Evolutionary conservation across 2,113 vertebrate genomes (phyloP), one percentile per base, ranked within the genome.

Genomic region (Ameiurus melas): DNA sequence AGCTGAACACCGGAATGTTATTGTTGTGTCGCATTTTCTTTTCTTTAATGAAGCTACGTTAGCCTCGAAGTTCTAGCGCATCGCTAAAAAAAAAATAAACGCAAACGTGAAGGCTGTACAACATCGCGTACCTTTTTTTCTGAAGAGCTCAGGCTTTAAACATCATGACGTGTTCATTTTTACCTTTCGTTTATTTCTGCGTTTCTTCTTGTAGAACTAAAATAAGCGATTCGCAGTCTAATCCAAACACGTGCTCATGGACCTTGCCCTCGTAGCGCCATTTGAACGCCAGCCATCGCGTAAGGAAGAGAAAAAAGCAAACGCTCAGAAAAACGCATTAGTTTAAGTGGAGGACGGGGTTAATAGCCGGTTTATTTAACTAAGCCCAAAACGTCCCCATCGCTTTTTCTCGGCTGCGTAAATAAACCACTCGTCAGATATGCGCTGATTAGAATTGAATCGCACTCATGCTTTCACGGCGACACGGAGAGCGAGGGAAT

Each of bases 291-390:
- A 47, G 14, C 70, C 25, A 33, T 86, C 19, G 12, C 47, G 7
- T 19, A 64, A 86, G 66, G 82, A 88, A 77, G 27, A 75, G 55
- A 78, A 90, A 87, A 89, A 90, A 87, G 57, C 90, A 85, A 83
- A 87, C 68, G 70, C 62, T 64, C 39, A 13, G 79, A 71, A 85
- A 85, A 85, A 78, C 25, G 85, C 88, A 91, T 91, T 91, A 78
- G 84, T 89, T 86, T 88, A 91, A 89, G 86, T 86, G 88, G 86
- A 83, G 88, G 82, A 85, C 86, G 83, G 62, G 90, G 90, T 89
- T 91, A 91, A 89, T 86, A 83, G 90, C 70, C 36, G 57, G 90
- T 91, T 91, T 89, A 91, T 91, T 91, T 91, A 89, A 87, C 75
- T 83, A 87, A 87, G 84, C 83, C 80, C 78, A 87, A 89, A 89